phyloP scores from a whole-genome alignment of 2,888 invertebrate genomes.

The Andrena dorsata region DNA sequence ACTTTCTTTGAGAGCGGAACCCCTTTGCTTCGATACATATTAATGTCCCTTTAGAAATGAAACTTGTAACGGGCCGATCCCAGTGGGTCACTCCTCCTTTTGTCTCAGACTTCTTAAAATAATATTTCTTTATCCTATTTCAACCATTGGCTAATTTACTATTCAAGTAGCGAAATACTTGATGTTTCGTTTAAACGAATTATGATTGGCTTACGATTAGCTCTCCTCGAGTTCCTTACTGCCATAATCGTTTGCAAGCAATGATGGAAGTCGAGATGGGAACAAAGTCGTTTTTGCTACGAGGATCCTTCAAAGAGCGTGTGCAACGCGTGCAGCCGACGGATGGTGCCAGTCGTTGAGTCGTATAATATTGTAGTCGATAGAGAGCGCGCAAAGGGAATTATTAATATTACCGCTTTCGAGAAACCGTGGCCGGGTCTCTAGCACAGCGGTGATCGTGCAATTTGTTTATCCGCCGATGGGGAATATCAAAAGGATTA shows the following conservation, averaged over 20 bases:
- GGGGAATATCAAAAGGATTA: conserved; percentile 83
- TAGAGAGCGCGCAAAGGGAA: conserved; percentile 70
- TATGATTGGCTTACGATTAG: not conserved
- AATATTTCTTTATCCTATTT: no score
- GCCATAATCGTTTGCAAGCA: conserved; percentile 68
- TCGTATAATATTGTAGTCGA: conserved; percentile 67
- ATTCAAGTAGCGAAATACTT: no score
- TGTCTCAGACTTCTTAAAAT: no score
- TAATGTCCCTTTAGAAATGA: no score
- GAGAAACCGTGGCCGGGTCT: conserved; percentile 68
- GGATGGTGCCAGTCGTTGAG: conserved; percentile 42
- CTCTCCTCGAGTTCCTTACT: conserved; percentile 23
- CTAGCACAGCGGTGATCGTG: conserved; percentile 71
- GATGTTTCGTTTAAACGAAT: no score
- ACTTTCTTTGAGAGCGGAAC: no score
- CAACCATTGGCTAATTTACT: no score
- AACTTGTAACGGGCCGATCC: no score
- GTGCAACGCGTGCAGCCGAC: conserved; percentile 23
- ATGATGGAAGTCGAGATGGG: conserved; percentile 70
- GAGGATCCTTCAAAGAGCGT: conserved; percentile 26
- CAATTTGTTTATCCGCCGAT: conserved; percentile 81
- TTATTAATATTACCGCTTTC: conserved; percentile 79
- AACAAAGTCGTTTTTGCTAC: conserved; percentile 81
- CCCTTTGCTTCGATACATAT: no score
- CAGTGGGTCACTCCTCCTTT: no score